Base-by-base conservation (phyloP, 2,888 invertebrate species). In the Syritta pipiens region DNA sequence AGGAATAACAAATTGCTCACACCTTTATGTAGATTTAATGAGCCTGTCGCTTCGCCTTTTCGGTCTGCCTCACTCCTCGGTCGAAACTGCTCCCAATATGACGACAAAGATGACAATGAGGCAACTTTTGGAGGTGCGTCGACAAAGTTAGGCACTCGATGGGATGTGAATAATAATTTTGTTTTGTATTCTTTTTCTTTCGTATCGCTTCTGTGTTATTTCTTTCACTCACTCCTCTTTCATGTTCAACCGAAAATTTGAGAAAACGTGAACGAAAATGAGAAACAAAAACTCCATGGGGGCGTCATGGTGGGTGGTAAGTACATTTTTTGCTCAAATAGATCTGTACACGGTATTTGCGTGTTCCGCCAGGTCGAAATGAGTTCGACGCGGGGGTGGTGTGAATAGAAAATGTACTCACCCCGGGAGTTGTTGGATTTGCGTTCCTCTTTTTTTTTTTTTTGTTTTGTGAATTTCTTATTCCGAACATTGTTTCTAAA, bases 21-120 rank as follows among this genome's bases (percentile, higher is more conserved):
- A 72, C 76, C 76, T 65, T 72, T 62, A 77, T 77, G 72, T 46
- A 65, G 65, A 77, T 77, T 72, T 60, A 72, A 77, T 72, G 77
- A 77, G 77, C 40, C 49, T 48, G 44, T 46, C 46, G 53, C 35
- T n/a, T 28, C 28, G 3, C 28, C 26, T 1, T 20, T 20, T 12
- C 37, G 32, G 24, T n/a, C 46, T 14, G 14, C 4, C 19, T 10
- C 22, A 44, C 22, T 3, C 22, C n/a, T n/a, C n/a, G n/a, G n/a
- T 14, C 20, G 28, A 59, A 37, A 40, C 5, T 12, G 19, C 37
- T 53, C 20, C 20, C 51, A 67, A 59, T 57, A 65, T 53, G 32
- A 46, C 46, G 60, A 62, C 48, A 30, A 49, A 44, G 76, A 63
- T 59, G 71, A 51, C 57, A 26, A 63, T 57, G 51, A 48, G 75